phyloP scores from a whole-genome alignment of 92 coral and sea anemone genomes.

The Umimayanthus kanabou region DNA sequence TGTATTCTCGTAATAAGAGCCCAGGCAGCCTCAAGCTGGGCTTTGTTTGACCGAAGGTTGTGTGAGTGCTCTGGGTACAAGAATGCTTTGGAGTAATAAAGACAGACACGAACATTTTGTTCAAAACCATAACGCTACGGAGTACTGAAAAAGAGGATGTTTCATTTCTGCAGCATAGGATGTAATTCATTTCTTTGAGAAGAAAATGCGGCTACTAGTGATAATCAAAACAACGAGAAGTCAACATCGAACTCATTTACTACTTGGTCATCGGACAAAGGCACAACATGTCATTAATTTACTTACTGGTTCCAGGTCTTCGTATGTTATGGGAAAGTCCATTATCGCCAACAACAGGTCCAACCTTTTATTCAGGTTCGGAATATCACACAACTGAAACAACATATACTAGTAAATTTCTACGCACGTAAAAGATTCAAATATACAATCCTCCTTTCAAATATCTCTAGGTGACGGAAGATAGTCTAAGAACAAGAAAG shows the following conservation, averaged over 20 bases:
- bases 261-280: too few relatives aligned
- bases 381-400: slow-evolving; percentile 80
- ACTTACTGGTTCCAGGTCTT: slow-evolving; percentile 95
- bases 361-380: slow-evolving; percentile 82
- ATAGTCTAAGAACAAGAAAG: slow-evolving; percentile 9
- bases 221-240: too few relatives aligned
- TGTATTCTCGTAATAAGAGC: neutral
- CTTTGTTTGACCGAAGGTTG: neutral
- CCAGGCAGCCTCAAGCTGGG: too few relatives aligned
- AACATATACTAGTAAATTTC: neutral
- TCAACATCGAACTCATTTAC: too few relatives aligned
- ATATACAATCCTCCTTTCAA: too few relatives aligned
- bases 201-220: too few relatives aligned
- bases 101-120: neutral
- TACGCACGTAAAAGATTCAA: too few relatives aligned
- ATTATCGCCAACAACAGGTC: slow-evolving; percentile 82
- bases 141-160: too few relatives aligned
- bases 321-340: slow-evolving; percentile 93
- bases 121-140: too few relatives aligned
- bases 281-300: neutral
- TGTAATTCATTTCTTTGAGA: too few relatives aligned
- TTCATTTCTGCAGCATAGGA: too few relatives aligned
- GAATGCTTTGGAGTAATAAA: neutral
- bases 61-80: neutral
- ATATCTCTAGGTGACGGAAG: neutral